Percentiles rank a stretch among this genome's conserved stretches.
These are phyloP conservation scores for Sarcophaga peregrina DNA, from an alignment of 1,140 invertebrate species.

Conservation along the genomic window DNA sequence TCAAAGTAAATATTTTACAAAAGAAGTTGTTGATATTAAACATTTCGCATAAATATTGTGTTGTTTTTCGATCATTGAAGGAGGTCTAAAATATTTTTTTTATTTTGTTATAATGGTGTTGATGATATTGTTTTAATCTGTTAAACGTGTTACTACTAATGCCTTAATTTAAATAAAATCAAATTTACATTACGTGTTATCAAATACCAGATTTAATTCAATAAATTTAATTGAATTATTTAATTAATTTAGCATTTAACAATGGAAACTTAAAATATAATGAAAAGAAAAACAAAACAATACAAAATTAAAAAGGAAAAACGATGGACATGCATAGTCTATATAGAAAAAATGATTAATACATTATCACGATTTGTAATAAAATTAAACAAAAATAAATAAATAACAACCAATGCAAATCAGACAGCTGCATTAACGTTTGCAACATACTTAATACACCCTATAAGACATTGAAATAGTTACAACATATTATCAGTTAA, in stretches of 20 bases:
- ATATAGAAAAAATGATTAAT: conserved; percentile 16
- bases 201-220: background rate
- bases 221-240: background rate
- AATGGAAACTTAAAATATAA: background rate
- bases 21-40: background rate
- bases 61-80: background rate
- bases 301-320: too few species aligned
- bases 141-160: too few species aligned
- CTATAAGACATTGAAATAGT: too few species aligned
- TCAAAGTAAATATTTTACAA: background rate
- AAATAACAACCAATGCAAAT: background rate
- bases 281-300: too few species aligned
- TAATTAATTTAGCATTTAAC: background rate
- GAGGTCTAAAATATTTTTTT: background rate
- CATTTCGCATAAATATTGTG: background rate
- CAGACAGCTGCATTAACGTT: too few species aligned
- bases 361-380: conserved; percentile 1
- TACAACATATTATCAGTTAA: too few species aligned
- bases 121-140: too few species aligned
- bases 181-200: background rate
- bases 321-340: too few species aligned
- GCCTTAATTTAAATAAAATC: background rate
- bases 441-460: too few species aligned
- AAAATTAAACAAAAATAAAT: background rate
- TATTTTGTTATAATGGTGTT: too few species aligned